These are phyloP conservation scores for Eubucco bourcierii DNA, from an alignment of 2,113 vertebrate genomes.

Conservation along the genomic window DNA sequence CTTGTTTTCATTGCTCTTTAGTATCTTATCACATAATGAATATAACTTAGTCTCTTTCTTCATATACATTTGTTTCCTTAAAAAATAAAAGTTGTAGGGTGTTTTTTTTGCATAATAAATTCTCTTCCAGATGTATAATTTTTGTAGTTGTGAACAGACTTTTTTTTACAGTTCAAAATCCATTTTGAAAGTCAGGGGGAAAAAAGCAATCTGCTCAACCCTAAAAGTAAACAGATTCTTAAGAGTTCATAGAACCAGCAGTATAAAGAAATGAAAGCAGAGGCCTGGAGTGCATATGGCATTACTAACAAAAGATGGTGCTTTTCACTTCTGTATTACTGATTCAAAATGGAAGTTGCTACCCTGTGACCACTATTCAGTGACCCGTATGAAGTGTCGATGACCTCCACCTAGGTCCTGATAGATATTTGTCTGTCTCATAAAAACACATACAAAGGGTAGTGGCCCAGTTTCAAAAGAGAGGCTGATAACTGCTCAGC, in stretches of 20 bases:
- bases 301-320: slow-evolving; percentile 4
- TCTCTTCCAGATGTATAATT: neutral
- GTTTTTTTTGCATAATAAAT: neutral
- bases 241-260: neutral
- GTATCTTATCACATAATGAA: neutral
- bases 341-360: slow-evolving; percentile 8
- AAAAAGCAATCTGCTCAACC: neutral
- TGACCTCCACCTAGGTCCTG: slow-evolving; percentile 23
- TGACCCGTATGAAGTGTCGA: neutral
- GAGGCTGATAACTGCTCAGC: neutral
- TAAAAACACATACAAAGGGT: neutral
- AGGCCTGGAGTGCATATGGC: neutral
- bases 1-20: neutral
- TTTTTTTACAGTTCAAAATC: neutral
- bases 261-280: slow-evolving; percentile 1
- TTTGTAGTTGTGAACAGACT: neutral
- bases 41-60: neutral
- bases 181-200: neutral
- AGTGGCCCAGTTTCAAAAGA: neutral
- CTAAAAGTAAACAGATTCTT: neutral
- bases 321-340: neutral
- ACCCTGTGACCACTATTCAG: neutral
- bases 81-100: neutral
- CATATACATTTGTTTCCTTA: neutral
- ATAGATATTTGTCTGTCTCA: neutral